phyloP scores from a whole-genome alignment of 1,140 invertebrate species.

The Hermetia illucens region DNA sequence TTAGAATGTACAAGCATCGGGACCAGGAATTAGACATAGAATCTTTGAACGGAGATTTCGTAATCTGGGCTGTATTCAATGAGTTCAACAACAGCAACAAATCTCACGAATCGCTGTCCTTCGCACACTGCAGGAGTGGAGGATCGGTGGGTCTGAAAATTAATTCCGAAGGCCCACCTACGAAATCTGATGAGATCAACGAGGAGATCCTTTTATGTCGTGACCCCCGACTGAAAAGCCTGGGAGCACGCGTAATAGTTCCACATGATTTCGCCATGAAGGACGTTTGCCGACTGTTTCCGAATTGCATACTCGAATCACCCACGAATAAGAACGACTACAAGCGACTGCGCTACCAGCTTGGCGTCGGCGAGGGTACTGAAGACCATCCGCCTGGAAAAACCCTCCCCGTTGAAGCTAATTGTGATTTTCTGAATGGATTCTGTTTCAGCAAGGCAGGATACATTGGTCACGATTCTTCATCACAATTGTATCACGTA shows the following conservation, averaged over 20 bases:
- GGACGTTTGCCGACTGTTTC: conserved; percentile 21
- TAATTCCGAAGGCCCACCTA: too few species aligned
- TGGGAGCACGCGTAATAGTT: conserved; percentile 46
- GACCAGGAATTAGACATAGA: conserved; percentile 52
- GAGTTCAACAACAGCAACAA: too few species aligned
- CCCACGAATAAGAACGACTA: conserved; percentile 32
- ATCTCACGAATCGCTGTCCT: too few species aligned
- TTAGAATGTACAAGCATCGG: too few species aligned
- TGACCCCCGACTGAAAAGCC: conserved; percentile 46
- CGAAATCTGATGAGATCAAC: too few species aligned
- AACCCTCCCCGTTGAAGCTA: conserved; percentile 77
- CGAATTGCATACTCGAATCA: background rate
- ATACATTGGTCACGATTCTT: conserved; percentile 87
- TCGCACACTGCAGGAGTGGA: too few species aligned
- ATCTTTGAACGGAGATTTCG: conserved; percentile 35
- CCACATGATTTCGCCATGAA: conserved; percentile 8
- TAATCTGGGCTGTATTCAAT: conserved; percentile 51
- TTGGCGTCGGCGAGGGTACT: conserved; percentile 78
- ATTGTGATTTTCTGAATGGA: conserved; percentile 83
- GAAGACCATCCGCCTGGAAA: conserved; percentile 61
- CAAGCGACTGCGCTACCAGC: conserved; percentile 48
- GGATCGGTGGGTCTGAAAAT: too few species aligned
- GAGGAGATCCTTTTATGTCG: conserved; percentile 36
- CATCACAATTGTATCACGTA: conserved; percentile 82
- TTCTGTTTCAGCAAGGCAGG: conserved; percentile 87